A percentile compares a stretch with the other conserved stretches of the same genome.
phyloP scores from a whole-genome alignment of 2,113 vertebrate species.

The Tylochromis polylepis region DNA sequence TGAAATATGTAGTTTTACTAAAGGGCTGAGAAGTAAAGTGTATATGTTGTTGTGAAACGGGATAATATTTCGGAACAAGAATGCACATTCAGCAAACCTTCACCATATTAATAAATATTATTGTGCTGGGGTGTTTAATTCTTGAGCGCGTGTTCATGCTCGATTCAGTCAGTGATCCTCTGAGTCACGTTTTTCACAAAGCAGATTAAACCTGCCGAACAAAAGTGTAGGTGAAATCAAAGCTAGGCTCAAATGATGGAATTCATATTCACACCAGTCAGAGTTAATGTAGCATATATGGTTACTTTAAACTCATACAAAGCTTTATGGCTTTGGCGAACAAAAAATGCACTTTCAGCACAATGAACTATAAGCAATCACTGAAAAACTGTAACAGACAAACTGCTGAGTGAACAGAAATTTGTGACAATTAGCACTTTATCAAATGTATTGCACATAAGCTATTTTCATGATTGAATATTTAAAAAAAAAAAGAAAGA shows the following conservation, averaged over 20 bases:
- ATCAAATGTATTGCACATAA: not conserved
- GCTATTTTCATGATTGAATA: not conserved
- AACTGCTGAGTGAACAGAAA: not conserved
- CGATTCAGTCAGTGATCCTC: not conserved
- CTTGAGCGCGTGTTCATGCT: not conserved
- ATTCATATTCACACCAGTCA: not conserved
- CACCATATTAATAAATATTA: constrained; percentile 1
- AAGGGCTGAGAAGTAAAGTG: not conserved
- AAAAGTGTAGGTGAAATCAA: not conserved
- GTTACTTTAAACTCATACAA: not conserved
- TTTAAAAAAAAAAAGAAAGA: not conserved
- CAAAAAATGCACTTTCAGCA: not conserved
- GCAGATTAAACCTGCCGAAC: not conserved
- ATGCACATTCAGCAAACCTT: not conserved
- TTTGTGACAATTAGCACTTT: not conserved
- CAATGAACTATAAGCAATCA: not conserved
- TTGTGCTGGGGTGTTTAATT: constrained; percentile 18
- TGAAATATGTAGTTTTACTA: not conserved
- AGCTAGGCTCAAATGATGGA: not conserved
- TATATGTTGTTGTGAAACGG: not conserved
- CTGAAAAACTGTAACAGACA: not conserved
- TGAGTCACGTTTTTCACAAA: not conserved
- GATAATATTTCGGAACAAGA: not conserved
- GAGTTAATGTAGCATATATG: not conserved
- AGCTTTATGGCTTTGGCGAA: not conserved